Conservation (phyloP, 2,888 invertebrate genomes). For the Eustalomyia histrio region DNA sequence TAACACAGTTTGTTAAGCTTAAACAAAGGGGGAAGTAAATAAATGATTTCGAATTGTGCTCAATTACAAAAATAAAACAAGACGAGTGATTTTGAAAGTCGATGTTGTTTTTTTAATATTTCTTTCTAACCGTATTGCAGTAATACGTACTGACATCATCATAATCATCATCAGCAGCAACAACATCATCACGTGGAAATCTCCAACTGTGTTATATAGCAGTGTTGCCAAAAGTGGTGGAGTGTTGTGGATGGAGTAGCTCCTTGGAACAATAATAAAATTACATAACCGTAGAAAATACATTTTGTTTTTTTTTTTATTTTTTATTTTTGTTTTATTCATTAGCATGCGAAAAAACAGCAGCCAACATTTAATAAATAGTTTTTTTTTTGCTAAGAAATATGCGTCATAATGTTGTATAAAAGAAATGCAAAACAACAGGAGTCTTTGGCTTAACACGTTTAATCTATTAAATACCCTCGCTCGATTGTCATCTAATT, state of each 20-base stretch:
- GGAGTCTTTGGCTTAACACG: slow-evolving; percentile 53
- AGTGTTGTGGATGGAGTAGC: slow-evolving; percentile 19
- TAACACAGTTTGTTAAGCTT: not conserved
- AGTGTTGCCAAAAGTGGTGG: slow-evolving; percentile 39
- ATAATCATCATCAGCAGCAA: slow-evolving; percentile 28
- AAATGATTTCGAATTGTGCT: not conserved
- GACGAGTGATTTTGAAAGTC: slow-evolving; percentile 31
- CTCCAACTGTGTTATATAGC: slow-evolving; percentile 57
- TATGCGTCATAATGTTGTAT: slow-evolving; percentile 53
- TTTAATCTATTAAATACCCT: slow-evolving; percentile 61
- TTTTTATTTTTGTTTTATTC: slow-evolving; percentile 20
- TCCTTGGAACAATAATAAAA: slow-evolving; percentile 38
- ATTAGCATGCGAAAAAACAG: slow-evolving; percentile 46
- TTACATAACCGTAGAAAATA: slow-evolving; percentile 52
- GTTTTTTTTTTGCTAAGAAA: slow-evolving; percentile 33
- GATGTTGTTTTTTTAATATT: slow-evolving; percentile 1
- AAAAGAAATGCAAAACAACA: slow-evolving; percentile 52
- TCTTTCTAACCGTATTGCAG: slow-evolving; percentile 6
- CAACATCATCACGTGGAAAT: slow-evolving; percentile 56
- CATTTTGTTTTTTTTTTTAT: not conserved
- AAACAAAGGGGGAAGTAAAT: not conserved
- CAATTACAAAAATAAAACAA: not conserved
- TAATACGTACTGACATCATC: slow-evolving; percentile 32
- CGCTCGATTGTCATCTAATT: slow-evolving; percentile 67
- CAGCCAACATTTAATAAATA: slow-evolving; percentile 11